Evolutionary conservation across 2,888 invertebrate genomes (phyloP).

Genomic region (Endotricha flammealis): DNA sequence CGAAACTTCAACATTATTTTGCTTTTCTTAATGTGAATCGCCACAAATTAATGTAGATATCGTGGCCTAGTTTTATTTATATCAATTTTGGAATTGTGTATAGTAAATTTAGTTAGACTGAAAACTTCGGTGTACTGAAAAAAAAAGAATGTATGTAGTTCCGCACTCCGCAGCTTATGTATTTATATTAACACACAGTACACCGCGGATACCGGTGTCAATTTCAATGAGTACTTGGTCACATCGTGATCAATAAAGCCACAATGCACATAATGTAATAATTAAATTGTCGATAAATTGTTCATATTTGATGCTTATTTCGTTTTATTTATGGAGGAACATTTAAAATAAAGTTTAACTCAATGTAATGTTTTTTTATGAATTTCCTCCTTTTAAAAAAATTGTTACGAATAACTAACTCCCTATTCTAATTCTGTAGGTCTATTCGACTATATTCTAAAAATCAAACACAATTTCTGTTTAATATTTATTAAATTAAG

Average conservation of each 20-base stretch:
- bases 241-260: conserved; percentile 21
- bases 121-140: conserved; percentile 17
- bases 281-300: conserved; percentile 44
- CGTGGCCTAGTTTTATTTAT: no score
- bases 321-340: conserved; percentile 62
- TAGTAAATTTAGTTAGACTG: not conserved
- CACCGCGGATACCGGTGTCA: conserved; percentile 11
- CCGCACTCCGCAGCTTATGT: not conserved
- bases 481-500: conserved; percentile 5
- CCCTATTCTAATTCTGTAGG: no score
- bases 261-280: conserved; percentile 39
- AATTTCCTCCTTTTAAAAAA: no score
- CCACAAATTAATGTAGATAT: no score
- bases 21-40: no score
- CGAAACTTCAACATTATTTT: no score
- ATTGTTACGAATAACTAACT: no score
- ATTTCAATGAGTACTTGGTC: conserved; percentile 19
- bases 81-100: no score
- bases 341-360: conserved; percentile 53
- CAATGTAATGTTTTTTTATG: conserved; percentile 20
- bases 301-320: conserved; percentile 55
- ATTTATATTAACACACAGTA: not conserved
- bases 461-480: no score
- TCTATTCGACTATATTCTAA: no score
- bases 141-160: conserved; percentile 6